phyloP scores from a whole-genome alignment of 2,888 invertebrate species.

The Colostygia pectinataria region DNA sequence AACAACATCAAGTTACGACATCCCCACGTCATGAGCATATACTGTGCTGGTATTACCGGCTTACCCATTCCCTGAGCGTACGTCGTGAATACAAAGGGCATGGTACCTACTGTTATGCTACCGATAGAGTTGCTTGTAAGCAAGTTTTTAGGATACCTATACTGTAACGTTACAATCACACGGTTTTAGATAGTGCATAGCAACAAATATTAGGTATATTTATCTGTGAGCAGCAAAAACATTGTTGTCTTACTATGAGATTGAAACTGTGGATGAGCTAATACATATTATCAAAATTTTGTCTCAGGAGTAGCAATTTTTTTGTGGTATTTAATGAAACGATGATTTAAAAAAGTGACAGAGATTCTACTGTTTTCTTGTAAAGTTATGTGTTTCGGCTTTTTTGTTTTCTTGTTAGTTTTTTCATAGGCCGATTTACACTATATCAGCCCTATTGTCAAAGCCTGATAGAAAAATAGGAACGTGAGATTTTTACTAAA shows the following conservation, averaged over 20 bases:
- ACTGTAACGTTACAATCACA: too few species aligned
- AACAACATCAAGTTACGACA: background rate
- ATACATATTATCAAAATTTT: too few species aligned
- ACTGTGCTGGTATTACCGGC: constrained; percentile 42
- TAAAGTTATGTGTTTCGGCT: too few species aligned
- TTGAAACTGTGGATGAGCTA: too few species aligned
- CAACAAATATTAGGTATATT: too few species aligned
- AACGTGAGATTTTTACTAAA: constrained; percentile 37
- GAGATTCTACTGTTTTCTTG: too few species aligned
- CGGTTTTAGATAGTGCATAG: too few species aligned
- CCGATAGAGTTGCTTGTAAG: constrained; percentile 24
- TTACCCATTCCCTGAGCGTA: constrained; percentile 40
- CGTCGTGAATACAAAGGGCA: constrained; percentile 47
- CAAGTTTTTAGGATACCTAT: constrained; percentile 30
- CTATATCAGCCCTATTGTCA: constrained; percentile 20
- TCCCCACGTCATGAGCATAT: constrained; percentile 11
- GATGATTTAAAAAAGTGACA: too few species aligned
- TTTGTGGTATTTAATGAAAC: too few species aligned
- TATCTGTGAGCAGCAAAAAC: too few species aligned
- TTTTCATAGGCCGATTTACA: constrained; percentile 6
- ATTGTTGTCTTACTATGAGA: too few species aligned
- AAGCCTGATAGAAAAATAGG: constrained; percentile 11
- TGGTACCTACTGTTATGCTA: constrained; percentile 23
- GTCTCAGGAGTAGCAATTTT: too few species aligned
- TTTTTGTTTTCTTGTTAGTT: background rate